Evolutionary conservation across 2,888 invertebrate genomes (phyloP).

Genomic region (Ormyrus labotus): DNA sequence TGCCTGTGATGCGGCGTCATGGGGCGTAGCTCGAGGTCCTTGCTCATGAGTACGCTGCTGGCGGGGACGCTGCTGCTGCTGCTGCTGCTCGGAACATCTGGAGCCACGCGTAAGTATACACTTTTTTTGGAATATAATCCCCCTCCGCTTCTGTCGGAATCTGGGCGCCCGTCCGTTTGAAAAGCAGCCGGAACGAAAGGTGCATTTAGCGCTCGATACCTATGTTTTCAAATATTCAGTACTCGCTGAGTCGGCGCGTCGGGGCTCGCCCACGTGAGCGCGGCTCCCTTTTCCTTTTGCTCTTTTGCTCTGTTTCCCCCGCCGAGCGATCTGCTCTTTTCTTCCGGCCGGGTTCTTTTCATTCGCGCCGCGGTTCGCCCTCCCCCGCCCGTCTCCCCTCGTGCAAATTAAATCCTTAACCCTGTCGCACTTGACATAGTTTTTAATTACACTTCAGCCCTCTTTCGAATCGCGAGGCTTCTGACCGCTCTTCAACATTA

Average conservation of each 20-base stretch:
- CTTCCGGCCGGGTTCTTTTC: too few relatives aligned
- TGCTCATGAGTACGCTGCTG: conserved; percentile 67
- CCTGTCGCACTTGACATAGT: too few relatives aligned
- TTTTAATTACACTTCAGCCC: too few relatives aligned
- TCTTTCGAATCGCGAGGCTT: too few relatives aligned
- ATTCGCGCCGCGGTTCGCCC: not conserved
- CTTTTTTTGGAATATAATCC: not conserved
- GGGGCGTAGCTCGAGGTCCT: conserved; percentile 70
- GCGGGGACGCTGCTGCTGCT: conserved; percentile 65
- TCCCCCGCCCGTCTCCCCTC: not conserved
- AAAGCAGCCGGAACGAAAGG: conserved; percentile 12
- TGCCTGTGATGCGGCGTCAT: conserved; percentile 63
- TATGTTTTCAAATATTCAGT: conserved; percentile 50
- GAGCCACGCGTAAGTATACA: conserved; percentile 67
- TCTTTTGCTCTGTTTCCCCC: not conserved
- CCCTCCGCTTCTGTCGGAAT: too few relatives aligned
- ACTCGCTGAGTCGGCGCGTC: not conserved
- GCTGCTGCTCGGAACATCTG: conserved; percentile 64
- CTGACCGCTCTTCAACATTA: too few relatives aligned
- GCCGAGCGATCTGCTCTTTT: not conserved
- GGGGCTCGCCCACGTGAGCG: too few relatives aligned
- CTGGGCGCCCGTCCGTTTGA: not conserved
- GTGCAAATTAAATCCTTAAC: not conserved
- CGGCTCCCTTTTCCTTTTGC: not conserved
- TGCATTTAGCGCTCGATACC: conserved; percentile 31